Evolutionary conservation across 2,797 vertebrate genomes (phyloP), one percentile per base, ranked within the genome.

Genomic region (Coreius guichenoti): DNA sequence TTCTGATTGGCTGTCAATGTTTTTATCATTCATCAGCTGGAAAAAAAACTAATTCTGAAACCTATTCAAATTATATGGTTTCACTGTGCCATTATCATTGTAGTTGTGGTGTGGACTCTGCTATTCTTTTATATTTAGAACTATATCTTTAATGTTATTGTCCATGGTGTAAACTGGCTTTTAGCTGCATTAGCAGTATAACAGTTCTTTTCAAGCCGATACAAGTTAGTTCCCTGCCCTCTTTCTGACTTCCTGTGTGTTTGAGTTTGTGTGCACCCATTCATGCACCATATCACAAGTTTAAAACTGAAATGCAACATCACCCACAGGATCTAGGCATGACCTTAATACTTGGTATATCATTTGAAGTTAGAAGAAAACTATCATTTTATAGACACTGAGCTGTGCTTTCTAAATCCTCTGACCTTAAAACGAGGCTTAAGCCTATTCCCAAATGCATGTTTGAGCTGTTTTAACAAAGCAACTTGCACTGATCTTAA

Each of bases 221-320:
- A 8, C 29, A 31, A n/a, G 21, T 76, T 36, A 2, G 26, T 54
- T 36, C 6, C 45, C 17, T 65, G 12, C 21, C 13, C 31, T 67
- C 33, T 56, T 26, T 77, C 31, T 31, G 16, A 68, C 43, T 74
- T 74, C 13, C 81, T 74, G n/a, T 36, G 14, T 29, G 19, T 82
- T 17, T 47, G 14, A 33, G 72, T 49, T 56, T 76, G 47, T 39
- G 45, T 56, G 63, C 17, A 49, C n/a, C 47, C 19, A 84, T 33
- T 70, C 49, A 58, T 77, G 51, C 19, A 23, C 33, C 29, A 16
- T 8, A 56, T 83, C 56, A 56, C 43, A 69, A 68, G 78, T 56
- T 45, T 56, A 47, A 26, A 61, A 47, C 81, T 33, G 26, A 49
- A 80, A 23, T 68, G 47, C 58, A 14, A 26, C 54, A 26, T 76